Evolutionary conservation across 2,113 vertebrate genomes (phyloP), one percentile per base, ranked within the genome.

Genomic region (Zapornia atra): DNA sequence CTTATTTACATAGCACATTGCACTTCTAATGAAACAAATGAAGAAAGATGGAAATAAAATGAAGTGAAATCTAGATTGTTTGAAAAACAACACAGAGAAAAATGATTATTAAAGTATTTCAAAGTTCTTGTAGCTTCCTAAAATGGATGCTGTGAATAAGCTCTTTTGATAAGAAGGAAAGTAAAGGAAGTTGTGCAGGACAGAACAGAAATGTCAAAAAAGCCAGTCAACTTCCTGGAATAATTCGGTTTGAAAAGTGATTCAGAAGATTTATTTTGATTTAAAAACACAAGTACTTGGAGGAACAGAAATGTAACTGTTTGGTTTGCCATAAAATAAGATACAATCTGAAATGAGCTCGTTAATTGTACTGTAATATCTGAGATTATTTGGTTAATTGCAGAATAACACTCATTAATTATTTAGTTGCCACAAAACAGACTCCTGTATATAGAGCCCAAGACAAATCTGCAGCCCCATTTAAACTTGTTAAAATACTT

Each of bases 321-420:
- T 87, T 93, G 18, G 24, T 85, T 90, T 88, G 54, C 66, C 7
- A 10, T 85, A 77, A 68, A 87, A 86, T 22, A 56, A 57, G 83
- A 56, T 53, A 48, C 11, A 54, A 59, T 61, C 36, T 85, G 24
- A 92, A 91, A 94, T 50, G 6, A 95, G 28, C 19, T 93, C 50
- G 50, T 86, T 88, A 88, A 80, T 83, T 92, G 87, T 88, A 66
- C 22, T 61, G n/a, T 69, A 91, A 77, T 91, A 93, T 88, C 54
- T 82, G 70, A 73, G 59, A 90, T 77, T 88, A 94, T 91, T 87
- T 80, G 25, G n/a, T 79, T 94, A 94, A 94, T 93, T 77, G 66
- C 8, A 85, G 36, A 80, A 28, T 26, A 86, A 12, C 33, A 80
- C 50, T 82, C 61, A 93, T 96, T 76, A 95, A 96, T 96, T 87